Evolutionary conservation across 2,797 vertebrate species (phyloP).

Genomic region (Megalops cyprinoides): DNA sequence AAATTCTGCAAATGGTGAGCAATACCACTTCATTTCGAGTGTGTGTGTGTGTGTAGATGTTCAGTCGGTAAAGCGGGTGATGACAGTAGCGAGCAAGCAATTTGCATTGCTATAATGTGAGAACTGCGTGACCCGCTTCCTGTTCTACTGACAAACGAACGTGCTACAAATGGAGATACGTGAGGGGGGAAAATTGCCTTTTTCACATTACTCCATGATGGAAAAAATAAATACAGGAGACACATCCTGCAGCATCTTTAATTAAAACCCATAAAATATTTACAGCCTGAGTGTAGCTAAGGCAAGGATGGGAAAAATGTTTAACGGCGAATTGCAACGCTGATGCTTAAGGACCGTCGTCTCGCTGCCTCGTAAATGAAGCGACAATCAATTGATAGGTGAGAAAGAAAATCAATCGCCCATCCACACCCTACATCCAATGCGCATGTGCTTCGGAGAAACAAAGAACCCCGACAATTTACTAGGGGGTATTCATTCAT

Average conservation of each 20-base stretch:
- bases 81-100: not conserved
- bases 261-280: conserved; percentile 5
- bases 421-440: conserved; percentile 70
- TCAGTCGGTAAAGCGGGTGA: not conserved
- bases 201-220: not conserved
- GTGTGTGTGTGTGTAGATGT: not conserved
- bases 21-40: not conserved
- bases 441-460: conserved; percentile 72
- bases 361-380: conserved; percentile 29
- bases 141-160: not conserved
- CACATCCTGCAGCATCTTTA: conserved; percentile 10
- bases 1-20: not conserved
- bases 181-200: not conserved
- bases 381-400: conserved; percentile 58
- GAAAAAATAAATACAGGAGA: not conserved
- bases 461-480: conserved; percentile 67
- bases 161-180: not conserved
- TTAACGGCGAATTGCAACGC: conserved; percentile 2
- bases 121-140: not conserved
- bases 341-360: conserved; percentile 6
- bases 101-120: conserved; percentile 7
- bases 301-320: conserved; percentile 14
- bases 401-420: conserved; percentile 57
- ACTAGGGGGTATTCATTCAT: conserved; percentile 47
- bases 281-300: conserved; percentile 6